These are phyloP conservation scores for Smittia aterrima DNA, from an alignment of 2,888 invertebrate species.

Conservation along the genomic window DNA sequence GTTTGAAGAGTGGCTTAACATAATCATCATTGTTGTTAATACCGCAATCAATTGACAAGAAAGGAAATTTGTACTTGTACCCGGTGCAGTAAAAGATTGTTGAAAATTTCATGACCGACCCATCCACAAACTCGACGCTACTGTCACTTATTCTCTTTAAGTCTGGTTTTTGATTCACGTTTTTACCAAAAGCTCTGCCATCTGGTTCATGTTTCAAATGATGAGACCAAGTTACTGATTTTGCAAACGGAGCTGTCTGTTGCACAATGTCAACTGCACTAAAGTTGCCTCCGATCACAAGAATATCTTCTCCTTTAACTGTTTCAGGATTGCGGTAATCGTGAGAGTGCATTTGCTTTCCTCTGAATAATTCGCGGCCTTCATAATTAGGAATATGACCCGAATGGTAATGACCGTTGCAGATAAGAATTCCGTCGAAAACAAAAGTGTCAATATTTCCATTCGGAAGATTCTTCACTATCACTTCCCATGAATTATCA, in stretches of 20 bases:
- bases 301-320: constrained; percentile 65
- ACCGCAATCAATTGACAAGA: constrained; percentile 67
- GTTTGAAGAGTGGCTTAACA: constrained; percentile 83
- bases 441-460: constrained; percentile 55
- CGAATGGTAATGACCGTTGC: constrained; percentile 83
- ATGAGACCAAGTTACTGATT: constrained; percentile 67
- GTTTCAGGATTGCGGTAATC: constrained; percentile 73
- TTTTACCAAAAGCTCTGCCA: constrained; percentile 62
- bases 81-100: constrained; percentile 79
- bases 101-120: constrained; percentile 63
- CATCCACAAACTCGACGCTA: constrained; percentile 64
- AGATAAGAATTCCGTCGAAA: constrained; percentile 77
- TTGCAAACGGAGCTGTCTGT: constrained; percentile 64
- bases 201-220: constrained; percentile 63
- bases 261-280: constrained; percentile 80
- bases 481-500: constrained; percentile 59
- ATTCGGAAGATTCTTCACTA: constrained; percentile 47
- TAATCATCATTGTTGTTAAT: constrained; percentile 73
- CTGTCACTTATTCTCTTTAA: constrained; percentile 57
- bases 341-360: constrained; percentile 70
- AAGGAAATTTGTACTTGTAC: constrained; percentile 74
- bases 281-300: constrained; percentile 83
- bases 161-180: constrained; percentile 67
- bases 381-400: constrained; percentile 69
- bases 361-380: constrained; percentile 65